Evolutionary conservation across 2,888 invertebrate genomes (phyloP), one percentile per base, ranked within the genome.

Genomic region (Lepeophtheirus nordmannii): DNA sequence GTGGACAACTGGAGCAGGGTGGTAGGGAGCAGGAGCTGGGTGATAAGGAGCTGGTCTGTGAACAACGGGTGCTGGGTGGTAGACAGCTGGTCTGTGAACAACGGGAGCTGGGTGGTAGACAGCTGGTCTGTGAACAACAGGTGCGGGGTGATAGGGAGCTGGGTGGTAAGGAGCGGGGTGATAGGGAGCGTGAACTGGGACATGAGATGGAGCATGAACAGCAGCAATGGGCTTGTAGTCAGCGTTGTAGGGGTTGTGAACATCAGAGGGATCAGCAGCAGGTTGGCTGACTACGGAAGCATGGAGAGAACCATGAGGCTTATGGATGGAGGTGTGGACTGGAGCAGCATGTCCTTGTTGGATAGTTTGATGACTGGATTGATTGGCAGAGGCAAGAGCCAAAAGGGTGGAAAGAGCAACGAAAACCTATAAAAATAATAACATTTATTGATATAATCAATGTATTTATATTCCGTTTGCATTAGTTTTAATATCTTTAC

Each of bases 141-240:
- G 53, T 2, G 53, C 53, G 1, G 53, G 53, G 53, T 53, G 53
- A n/a, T n/a, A n/a, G n/a, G n/a, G n/a, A n/a, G n/a, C n/a, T 10
- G 60, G 60, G 23, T 59, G 60, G 23, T 59, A 59, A 22, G 60
- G 60, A 11, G 60, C 60, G 23, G 23, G 17, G 37, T 59, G 60
- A 38, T 59, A 30, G 23, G 22, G 22, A 38, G 60, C 37, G 60
- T 17, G 22, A 38, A 59, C 60, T 17, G 22, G 23, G 53, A 8
- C 53, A 37, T 59, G 60, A 38, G 30, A 8, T 23, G 60, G 60
- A 10, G 60, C 60, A 14, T 20, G 37, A 23, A 17, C 37, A 30
- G 60, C 60, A 23, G 60, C 60, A 10, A 37, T 30, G 60, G 23
- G 37, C 60, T 59, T 59, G 30, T 30, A 30, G 17, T 59, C 60